Base-by-base conservation (phyloP, 1,140 invertebrate species). In the Stenopsyche tienmushanensis region DNA sequence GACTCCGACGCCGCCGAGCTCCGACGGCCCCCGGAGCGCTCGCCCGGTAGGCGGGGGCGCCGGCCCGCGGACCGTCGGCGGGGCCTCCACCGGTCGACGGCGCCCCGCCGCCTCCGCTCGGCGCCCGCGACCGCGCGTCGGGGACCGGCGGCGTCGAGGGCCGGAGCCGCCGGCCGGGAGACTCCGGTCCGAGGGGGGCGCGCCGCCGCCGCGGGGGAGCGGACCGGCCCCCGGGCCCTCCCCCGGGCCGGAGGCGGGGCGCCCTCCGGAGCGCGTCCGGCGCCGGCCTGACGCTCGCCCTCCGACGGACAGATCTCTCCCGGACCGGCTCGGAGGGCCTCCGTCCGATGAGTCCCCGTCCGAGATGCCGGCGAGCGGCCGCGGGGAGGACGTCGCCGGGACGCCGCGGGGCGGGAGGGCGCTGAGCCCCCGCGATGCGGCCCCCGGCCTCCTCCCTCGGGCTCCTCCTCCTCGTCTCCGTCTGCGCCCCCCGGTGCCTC, bases 1-100 rank as follows among this genome's bases (percentile, higher is more conserved):
- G 58, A 55, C 17, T 54, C 34, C 64, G 62, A 49, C n/a, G 54
- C 25, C 13, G 15, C n/a, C 54, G 20, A 23, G 21, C n/a, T n/a
- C n/a, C n/a, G n/a, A n/a, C n/a, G n/a, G n/a, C n/a, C n/a, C n/a
- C n/a, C n/a, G n/a, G n/a, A n/a, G n/a, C n/a, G n/a, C n/a, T n/a
- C n/a, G n/a, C n/a, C n/a, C n/a, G n/a, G n/a, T n/a, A n/a, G n/a
- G n/a, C n/a, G n/a, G 3, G 45, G 23, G 17, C 15, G 45, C 3
- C 23, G 2, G n/a, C 23, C 23, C 3, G 18, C 45, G 18, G n/a
- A n/a, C n/a, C n/a, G n/a, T n/a, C n/a, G n/a, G 3, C 45, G 45
- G 1, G 3, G n/a, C 18, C 13, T n/a, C n/a, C n/a, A n/a, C n/a
- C n/a, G n/a, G n/a, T 44, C 18, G 3, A 17, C 41, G 41, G 13